Percentiles rank a stretch among this genome's conserved stretches.
Evolutionary conservation across 30 jellyfish, hydroid and myxozoan species (phyloP).

Genomic region (Aurelia sp.): DNA sequence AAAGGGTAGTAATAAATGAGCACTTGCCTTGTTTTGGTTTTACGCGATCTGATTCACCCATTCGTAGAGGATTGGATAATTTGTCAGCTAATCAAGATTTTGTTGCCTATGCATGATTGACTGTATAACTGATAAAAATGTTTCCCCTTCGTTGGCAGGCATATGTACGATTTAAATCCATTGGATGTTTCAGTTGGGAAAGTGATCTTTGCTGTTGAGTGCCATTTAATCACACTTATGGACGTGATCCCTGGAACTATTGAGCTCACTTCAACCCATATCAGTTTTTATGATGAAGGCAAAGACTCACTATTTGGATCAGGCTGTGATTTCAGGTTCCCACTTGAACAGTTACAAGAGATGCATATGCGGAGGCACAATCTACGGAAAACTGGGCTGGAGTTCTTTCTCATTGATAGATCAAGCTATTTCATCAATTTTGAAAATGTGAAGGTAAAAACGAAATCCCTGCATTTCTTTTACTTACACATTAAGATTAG

Average conservation of each 20-base stretch:
- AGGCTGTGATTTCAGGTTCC: constrained; percentile 78
- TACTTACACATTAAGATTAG: too few species aligned
- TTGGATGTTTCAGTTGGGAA: constrained; percentile 63
- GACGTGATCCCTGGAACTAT: constrained; percentile 83
- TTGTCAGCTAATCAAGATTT: too few species aligned
- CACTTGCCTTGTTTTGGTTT: too few species aligned
- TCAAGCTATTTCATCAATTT: constrained; percentile 86
- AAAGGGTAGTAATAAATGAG: too few species aligned
- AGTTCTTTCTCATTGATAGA: constrained; percentile 85
- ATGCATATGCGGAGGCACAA: constrained; percentile 84
- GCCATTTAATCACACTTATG: constrained; percentile 83
- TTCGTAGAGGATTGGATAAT: too few species aligned
- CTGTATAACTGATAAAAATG: not conserved
- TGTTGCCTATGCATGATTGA: too few species aligned
- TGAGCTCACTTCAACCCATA: constrained; percentile 81
- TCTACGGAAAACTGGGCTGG: constrained; percentile 88
- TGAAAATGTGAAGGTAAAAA: constrained; percentile 56
- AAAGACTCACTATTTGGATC: constrained; percentile 79
- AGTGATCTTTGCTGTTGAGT: constrained; percentile 38
- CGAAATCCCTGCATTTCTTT: too few species aligned
- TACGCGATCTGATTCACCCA: too few species aligned
- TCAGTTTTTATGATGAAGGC: constrained; percentile 83
- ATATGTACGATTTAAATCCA: constrained; percentile 74
- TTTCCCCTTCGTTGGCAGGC: constrained; percentile 39
- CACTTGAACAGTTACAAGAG: constrained; percentile 88